Conservation (phyloP, 2,797 vertebrate genomes). For the Rhynchonycteris naso region DNA sequence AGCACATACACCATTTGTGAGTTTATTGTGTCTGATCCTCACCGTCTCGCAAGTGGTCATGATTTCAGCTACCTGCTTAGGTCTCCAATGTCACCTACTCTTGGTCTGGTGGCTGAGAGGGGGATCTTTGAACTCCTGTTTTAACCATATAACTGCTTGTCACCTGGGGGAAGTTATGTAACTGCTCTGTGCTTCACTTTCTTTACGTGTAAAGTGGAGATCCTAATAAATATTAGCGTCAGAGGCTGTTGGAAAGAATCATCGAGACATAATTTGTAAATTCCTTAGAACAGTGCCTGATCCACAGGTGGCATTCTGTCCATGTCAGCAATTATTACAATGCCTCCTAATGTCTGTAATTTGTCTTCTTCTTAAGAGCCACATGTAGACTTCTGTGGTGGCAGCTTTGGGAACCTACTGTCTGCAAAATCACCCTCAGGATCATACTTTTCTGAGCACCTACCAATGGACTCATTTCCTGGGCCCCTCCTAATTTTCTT, state of each 20-base stretch:
- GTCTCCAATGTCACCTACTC: neutral
- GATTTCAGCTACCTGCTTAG: too few species aligned
- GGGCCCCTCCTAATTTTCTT: too few species aligned
- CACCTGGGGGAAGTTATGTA: neutral
- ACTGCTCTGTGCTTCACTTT: neutral
- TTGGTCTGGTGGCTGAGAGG: neutral
- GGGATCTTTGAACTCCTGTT: neutral
- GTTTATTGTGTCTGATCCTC: neutral
- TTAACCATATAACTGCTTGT: neutral
- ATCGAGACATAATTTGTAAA: accelerated
- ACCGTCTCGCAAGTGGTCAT: neutral
- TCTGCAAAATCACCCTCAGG: neutral
- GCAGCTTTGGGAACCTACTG: neutral
- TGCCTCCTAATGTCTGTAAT: neutral
- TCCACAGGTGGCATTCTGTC: accelerated
- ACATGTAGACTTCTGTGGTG: neutral
- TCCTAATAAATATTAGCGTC: accelerated
- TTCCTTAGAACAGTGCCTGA: accelerated
- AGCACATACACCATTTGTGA: accelerated
- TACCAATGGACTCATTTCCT: neutral
- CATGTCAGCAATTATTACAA: neutral
- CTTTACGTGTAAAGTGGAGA: neutral
- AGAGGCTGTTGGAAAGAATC: accelerated
- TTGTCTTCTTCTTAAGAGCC: neutral
- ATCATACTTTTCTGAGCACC: neutral